phyloP scores from a whole-genome alignment of 2,113 vertebrate species.

The Leucoraja erinaceus region DNA sequence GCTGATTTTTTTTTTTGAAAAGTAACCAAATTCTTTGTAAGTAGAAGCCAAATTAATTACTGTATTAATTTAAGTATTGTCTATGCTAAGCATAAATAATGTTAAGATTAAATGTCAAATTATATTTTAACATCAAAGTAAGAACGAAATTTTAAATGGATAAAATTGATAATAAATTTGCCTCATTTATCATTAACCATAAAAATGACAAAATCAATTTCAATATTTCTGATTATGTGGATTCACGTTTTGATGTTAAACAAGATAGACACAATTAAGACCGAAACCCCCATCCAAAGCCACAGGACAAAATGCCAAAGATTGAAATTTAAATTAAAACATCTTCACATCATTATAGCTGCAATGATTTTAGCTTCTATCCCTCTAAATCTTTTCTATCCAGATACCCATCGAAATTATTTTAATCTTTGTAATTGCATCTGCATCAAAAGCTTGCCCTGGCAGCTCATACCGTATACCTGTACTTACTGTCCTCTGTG shows the following conservation, averaged over 20 bases:
- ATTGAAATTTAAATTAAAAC: not conserved
- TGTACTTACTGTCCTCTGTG: no score
- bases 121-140: no score
- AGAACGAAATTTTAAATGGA: no score
- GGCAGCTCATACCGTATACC: no score
- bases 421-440: no score
- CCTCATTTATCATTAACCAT: not conserved
- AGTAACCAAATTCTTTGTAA: not conserved
- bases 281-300: not conserved
- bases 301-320: not conserved
- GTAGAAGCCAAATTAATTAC: not conserved
- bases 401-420: no score
- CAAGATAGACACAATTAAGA: not conserved
- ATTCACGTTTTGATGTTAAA: not conserved
- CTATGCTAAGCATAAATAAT: not conserved
- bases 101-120: not conserved
- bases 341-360: not conserved
- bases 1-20: not conserved
- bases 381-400: no score
- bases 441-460: no score
- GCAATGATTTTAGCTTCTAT: not conserved
- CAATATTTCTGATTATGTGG: not conserved
- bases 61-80: not conserved
- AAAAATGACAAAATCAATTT: not conserved
- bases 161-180: not conserved